These are phyloP conservation scores for Corythaeola cristata DNA, from an alignment of 2,113 vertebrate genomes.

Conservation along the genomic window DNA sequence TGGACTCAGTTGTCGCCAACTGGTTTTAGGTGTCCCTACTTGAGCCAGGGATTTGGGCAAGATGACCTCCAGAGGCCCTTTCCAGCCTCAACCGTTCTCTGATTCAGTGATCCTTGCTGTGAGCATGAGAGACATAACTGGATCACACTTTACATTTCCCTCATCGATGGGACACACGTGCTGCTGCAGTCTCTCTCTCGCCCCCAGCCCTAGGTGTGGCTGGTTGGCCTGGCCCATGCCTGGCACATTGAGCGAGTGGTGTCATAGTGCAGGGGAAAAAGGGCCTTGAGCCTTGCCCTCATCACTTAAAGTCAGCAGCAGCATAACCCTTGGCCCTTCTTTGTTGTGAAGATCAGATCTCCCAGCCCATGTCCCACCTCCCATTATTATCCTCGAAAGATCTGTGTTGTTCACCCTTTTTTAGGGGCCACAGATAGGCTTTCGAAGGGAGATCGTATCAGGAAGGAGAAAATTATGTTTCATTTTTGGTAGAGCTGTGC, in stretches of 20 bases:
- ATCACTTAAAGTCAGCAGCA: not conserved
- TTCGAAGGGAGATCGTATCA: not conserved
- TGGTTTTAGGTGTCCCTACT: not conserved
- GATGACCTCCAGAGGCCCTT: not conserved
- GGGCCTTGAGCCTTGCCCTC: not conserved
- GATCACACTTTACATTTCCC: not conserved
- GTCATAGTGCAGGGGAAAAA: not conserved
- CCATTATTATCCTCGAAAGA: not conserved
- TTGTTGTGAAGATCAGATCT: not conserved
- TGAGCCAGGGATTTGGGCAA: not conserved
- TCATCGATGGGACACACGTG: not conserved
- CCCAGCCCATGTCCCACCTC: not conserved
- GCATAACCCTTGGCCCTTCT: not conserved
- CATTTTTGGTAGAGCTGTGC: not conserved
- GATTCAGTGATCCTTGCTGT: not conserved
- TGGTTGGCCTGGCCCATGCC: not conserved
- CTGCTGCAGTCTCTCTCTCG: not conserved
- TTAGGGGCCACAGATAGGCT: not conserved
- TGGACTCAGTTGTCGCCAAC: not conserved
- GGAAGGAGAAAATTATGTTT: not conserved
- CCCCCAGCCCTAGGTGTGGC: not conserved
- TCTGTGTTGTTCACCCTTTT: not conserved
- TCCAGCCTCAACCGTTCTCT: not conserved
- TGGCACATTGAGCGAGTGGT: not conserved
- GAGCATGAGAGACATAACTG: not conserved